These are phyloP conservation scores for Tolypeutes matacus DNA, from an alignment of 2,797 vertebrate genomes.

Conservation along the genomic window DNA sequence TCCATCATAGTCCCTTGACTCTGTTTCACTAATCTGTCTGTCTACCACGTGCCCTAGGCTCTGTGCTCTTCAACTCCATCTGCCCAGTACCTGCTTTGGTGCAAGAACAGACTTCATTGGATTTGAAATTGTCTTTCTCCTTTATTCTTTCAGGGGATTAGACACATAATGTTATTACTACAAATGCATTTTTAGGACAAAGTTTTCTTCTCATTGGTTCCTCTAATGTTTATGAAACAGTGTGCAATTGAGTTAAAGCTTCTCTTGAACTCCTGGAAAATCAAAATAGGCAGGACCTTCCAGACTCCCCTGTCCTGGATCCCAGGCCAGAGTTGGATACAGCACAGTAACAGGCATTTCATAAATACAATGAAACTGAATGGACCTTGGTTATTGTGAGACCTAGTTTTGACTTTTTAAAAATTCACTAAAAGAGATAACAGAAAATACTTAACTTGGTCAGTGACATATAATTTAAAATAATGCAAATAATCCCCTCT, in stretches of 20 bases:
- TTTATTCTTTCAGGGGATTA: not conserved
- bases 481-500: not conserved
- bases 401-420: not conserved
- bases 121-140: not conserved
- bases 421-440: not conserved
- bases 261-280: constrained; percentile 12
- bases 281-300: not conserved
- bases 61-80: not conserved
- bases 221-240: constrained; percentile 8
- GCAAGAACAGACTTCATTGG: not conserved
- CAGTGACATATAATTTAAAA: not conserved
- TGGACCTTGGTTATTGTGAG: not conserved
- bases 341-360: not conserved
- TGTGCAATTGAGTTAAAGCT: not conserved
- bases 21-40: not conserved
- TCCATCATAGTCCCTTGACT: not conserved
- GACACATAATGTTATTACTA: not conserved
- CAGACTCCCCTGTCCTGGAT: not conserved
- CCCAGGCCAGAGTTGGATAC: not conserved
- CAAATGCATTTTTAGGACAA: not conserved
- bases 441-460: not conserved
- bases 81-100: not conserved
- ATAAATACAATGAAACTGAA: constrained; percentile 1
- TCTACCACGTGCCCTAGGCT: not conserved
- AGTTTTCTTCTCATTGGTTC: not conserved